phyloP scores from a whole-genome alignment of 2,888 invertebrate genomes.

The Pandemis corylana region DNA sequence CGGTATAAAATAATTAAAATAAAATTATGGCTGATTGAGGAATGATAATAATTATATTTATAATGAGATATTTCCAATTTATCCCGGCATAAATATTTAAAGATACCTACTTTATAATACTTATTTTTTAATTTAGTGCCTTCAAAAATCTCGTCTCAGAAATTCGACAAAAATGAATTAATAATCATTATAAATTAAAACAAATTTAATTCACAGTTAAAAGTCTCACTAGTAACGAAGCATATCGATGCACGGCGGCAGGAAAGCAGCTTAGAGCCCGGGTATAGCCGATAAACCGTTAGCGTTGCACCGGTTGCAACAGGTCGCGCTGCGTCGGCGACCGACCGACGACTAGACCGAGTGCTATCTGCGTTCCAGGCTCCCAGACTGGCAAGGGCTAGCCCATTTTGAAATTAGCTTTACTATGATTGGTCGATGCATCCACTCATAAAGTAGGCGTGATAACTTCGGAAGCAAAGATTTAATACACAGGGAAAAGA shows the following conservation, averaged over 20 bases:
- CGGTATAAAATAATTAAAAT: too few relatives aligned
- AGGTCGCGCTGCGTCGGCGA: slow-evolving; percentile 5
- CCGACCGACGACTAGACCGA: slow-evolving; percentile 3
- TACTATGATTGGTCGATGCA: slow-evolving; percentile 11
- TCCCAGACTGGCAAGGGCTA: not conserved
- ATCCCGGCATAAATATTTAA: too few relatives aligned
- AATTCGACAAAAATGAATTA: too few relatives aligned
- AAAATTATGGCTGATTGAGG: too few relatives aligned
- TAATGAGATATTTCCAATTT: too few relatives aligned
- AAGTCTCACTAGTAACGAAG: not conserved
- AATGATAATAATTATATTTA: too few relatives aligned
- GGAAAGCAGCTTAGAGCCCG: not conserved
- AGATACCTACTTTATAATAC: too few relatives aligned
- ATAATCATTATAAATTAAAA: too few relatives aligned
- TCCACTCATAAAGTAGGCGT: slow-evolving; percentile 11
- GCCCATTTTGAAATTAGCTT: slow-evolving; percentile 4
- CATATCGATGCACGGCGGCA: not conserved
- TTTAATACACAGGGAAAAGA: too few relatives aligned
- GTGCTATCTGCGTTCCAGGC: not conserved
- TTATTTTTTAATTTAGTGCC: too few relatives aligned
- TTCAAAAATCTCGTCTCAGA: too few relatives aligned
- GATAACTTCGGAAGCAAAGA: not conserved
- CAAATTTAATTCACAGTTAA: not conserved
- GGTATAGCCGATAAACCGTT: not conserved
- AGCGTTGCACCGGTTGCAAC: not conserved